Percentiles rank a stretch among this genome's conserved stretches.
Evolutionary conservation across 2,888 invertebrate species (phyloP).

Genomic region (Pogonocherus hispidulus): DNA sequence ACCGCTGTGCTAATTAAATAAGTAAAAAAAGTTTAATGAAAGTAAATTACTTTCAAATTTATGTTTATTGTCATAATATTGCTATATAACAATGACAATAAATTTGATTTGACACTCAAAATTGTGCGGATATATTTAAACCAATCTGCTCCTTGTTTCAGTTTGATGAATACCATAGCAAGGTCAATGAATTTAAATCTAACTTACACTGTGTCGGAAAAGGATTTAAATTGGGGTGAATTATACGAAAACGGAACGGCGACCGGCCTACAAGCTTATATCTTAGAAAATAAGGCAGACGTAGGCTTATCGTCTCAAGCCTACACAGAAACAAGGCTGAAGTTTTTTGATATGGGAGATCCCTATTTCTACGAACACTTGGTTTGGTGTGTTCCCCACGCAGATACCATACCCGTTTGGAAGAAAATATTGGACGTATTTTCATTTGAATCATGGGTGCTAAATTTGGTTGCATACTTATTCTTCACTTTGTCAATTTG

Average conservation of each 20-base stretch:
- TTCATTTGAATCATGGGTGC: constrained; percentile 25
- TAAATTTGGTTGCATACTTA: neutral
- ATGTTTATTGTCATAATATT: too few species aligned
- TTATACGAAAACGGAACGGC: constrained; percentile 45
- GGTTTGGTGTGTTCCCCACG: constrained; percentile 48
- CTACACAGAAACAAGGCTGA: constrained; percentile 33
- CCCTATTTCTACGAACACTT: constrained; percentile 45
- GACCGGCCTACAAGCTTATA: constrained; percentile 42
- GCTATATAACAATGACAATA: neutral
- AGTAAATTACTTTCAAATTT: neutral
- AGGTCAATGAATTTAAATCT: constrained; percentile 41
- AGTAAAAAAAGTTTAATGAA: too few species aligned
- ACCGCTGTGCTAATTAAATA: too few species aligned
- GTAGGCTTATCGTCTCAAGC: constrained; percentile 44
- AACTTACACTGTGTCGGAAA: constrained; percentile 41
- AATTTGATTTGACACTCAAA: neutral
- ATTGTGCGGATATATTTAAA: neutral
- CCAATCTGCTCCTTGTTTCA: neutral
- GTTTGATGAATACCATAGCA: constrained; percentile 46
- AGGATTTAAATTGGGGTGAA: constrained; percentile 46
- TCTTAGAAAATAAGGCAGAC: constrained; percentile 47
- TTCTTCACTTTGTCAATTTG: neutral
- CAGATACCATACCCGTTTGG: constrained; percentile 40
- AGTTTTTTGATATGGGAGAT: constrained; percentile 41
- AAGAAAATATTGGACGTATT: constrained; percentile 43